phyloP scores from a whole-genome alignment of 2,113 vertebrate genomes.

The Cyphomyrus plagiostoma region DNA sequence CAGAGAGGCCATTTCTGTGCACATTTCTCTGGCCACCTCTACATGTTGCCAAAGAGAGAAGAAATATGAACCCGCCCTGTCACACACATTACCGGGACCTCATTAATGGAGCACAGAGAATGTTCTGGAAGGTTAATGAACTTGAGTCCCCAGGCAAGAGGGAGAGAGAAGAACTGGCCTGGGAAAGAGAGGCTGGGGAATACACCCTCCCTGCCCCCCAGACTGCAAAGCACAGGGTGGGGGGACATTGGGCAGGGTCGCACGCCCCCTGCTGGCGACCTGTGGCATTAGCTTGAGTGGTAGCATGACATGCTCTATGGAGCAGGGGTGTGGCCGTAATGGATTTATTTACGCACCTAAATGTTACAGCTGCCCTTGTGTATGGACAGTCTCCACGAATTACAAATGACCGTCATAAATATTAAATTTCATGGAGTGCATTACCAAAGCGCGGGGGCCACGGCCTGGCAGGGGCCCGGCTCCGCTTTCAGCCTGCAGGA shows the following conservation, averaged over 20 bases:
- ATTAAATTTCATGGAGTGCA: constrained; percentile 32
- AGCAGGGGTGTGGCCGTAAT: not conserved
- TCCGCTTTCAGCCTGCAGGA: not conserved
- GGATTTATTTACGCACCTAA: not conserved
- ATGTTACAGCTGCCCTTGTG: constrained; percentile 18
- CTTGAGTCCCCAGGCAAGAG: constrained; percentile 41
- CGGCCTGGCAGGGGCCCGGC: not conserved
- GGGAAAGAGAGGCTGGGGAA: constrained; percentile 28
- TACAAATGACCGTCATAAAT: constrained; percentile 42
- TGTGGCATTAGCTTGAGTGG: not conserved
- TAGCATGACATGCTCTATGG: not conserved
- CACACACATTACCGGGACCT: constrained; percentile 36
- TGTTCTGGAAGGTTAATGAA: constrained; percentile 43
- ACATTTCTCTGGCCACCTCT: constrained; percentile 31
- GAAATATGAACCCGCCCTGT: constrained; percentile 38
- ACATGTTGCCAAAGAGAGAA: constrained; percentile 30
- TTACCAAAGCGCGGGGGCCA: constrained; percentile 25
- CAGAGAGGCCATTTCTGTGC: constrained; percentile 14
- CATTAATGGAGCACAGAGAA: constrained; percentile 38
- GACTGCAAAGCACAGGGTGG: constrained; percentile 13
- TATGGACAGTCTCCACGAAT: constrained; percentile 36
- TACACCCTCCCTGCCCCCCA: not conserved
- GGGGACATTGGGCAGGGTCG: not conserved
- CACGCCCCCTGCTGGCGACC: not conserved
- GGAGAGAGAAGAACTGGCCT: constrained; percentile 28